Conservation (phyloP, 2,113 vertebrate species). For the Gymnarchus niloticus region DNA sequence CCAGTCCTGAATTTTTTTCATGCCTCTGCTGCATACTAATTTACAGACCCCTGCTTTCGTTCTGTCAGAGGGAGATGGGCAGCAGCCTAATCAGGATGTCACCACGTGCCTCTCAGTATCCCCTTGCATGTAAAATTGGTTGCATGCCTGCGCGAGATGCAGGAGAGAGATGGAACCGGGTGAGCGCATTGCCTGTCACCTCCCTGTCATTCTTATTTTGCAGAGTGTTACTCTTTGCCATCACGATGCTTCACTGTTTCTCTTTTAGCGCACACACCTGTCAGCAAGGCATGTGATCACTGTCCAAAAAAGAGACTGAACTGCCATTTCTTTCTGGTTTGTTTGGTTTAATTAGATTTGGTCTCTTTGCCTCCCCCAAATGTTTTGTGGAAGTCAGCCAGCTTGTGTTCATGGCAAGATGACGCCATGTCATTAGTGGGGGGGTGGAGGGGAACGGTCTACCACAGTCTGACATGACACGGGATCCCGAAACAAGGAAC, state of each 20-base stretch:
- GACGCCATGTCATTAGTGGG: too few species aligned
- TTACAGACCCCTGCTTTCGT: conserved; percentile 44
- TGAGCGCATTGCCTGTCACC: neutral
- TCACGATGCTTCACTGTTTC: neutral
- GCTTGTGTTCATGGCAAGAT: too few species aligned
- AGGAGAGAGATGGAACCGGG: conserved; percentile 23
- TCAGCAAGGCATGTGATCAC: neutral
- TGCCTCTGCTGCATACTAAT: conserved; percentile 41
- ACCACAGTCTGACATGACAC: too few species aligned
- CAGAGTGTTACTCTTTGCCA: neutral
- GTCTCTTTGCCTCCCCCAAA: too few species aligned
- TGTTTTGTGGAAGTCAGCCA: too few species aligned
- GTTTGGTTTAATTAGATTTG: too few species aligned
- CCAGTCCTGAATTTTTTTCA: conserved; percentile 40
- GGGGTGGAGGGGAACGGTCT: too few species aligned
- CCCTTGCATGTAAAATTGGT: neutral
- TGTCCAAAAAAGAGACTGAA: neutral
- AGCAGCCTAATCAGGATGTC: neutral
- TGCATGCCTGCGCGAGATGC: neutral
- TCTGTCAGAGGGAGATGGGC: conserved; percentile 24
- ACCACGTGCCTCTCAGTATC: conserved; percentile 34
- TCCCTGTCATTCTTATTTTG: neutral
- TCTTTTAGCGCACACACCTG: neutral
- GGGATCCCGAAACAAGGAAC: too few species aligned
- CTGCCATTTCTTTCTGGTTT: neutral